A percentile compares a stretch with the other conserved stretches of the same genome.
phyloP scores from a whole-genome alignment of 2,888 invertebrate species.

The Mongoloraphidia duomilia region DNA sequence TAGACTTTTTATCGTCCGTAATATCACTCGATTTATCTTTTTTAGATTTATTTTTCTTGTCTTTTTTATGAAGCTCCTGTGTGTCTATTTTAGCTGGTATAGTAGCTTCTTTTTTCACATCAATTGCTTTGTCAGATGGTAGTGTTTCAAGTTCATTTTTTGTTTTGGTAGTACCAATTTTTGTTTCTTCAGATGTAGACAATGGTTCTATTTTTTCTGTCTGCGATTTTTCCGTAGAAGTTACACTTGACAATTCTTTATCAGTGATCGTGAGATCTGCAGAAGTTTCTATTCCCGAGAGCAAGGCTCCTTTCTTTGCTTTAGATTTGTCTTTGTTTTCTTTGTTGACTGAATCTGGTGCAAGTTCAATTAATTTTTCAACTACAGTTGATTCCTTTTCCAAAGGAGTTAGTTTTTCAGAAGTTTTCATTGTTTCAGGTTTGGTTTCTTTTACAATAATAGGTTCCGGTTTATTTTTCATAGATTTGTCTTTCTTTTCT shows the following conservation, averaged over 20 bases:
- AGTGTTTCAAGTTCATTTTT: not conserved
- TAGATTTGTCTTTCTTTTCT: not conserved
- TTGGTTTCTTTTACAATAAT: too few species aligned
- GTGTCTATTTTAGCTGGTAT: not conserved
- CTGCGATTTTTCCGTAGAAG: too few species aligned
- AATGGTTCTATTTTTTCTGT: not conserved
- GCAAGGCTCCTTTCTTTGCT: too few species aligned
- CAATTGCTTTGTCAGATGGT: conserved; percentile 2
- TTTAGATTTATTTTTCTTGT: not conserved
- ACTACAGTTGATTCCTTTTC: not conserved
- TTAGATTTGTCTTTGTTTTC: not conserved
- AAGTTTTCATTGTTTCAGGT: not conserved
- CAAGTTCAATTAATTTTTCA: not conserved
- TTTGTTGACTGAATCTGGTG: not conserved
- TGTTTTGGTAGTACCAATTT: not conserved
- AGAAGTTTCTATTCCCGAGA: too few species aligned
- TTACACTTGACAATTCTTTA: not conserved
- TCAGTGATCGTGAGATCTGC: not conserved
- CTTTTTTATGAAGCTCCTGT: conserved; percentile 1
- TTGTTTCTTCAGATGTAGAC: not conserved
- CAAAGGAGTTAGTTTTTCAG: not conserved
- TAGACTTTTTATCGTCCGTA: too few species aligned
- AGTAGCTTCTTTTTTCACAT: not conserved
- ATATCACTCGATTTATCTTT: not conserved
- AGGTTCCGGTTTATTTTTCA: not conserved